Conservation (phyloP, 1,140 invertebrate genomes). For the Hyphantria cunea region DNA sequence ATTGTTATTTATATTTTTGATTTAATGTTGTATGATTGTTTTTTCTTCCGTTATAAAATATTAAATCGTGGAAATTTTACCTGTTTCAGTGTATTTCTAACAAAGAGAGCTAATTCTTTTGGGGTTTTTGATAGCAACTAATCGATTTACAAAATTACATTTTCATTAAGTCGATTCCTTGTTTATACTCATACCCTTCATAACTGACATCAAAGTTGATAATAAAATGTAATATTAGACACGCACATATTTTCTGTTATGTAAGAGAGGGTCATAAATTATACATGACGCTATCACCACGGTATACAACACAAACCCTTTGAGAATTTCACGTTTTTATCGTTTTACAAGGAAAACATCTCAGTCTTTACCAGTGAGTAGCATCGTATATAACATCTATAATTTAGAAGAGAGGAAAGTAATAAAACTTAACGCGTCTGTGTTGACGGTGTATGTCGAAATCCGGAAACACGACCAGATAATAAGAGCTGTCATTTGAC, state of each 20-base stretch:
- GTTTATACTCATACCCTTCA: slow-evolving; percentile 6
- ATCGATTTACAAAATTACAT: not conserved
- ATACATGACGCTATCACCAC: slow-evolving; percentile 22
- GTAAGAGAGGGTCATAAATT: slow-evolving; percentile 20
- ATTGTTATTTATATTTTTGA: slow-evolving; percentile 3
- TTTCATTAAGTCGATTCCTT: no score
- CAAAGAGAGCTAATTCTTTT: no score
- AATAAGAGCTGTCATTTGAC: slow-evolving; percentile 30
- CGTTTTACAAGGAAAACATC: slow-evolving; percentile 55
- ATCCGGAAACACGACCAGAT: slow-evolving; percentile 53
- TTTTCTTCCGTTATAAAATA: no score
- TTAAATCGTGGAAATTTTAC: no score
- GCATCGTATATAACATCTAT: slow-evolving; percentile 60
- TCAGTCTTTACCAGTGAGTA: slow-evolving; percentile 38
- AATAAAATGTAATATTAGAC: slow-evolving; percentile 5
- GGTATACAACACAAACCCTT: slow-evolving; percentile 40
- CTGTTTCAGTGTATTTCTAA: not conserved
- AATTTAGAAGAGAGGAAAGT: slow-evolving; percentile 68
- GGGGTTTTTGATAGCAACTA: slow-evolving; percentile 6
- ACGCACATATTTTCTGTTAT: slow-evolving; percentile 9
- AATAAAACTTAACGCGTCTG: slow-evolving; percentile 77
- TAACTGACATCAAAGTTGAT: not conserved
- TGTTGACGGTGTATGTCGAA: slow-evolving; percentile 64
- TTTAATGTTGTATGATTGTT: not conserved
- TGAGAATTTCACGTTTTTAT: slow-evolving; percentile 43